Evolutionary conservation across 2,888 invertebrate genomes (phyloP).

Genomic region (Orthonevra nobilis): DNA sequence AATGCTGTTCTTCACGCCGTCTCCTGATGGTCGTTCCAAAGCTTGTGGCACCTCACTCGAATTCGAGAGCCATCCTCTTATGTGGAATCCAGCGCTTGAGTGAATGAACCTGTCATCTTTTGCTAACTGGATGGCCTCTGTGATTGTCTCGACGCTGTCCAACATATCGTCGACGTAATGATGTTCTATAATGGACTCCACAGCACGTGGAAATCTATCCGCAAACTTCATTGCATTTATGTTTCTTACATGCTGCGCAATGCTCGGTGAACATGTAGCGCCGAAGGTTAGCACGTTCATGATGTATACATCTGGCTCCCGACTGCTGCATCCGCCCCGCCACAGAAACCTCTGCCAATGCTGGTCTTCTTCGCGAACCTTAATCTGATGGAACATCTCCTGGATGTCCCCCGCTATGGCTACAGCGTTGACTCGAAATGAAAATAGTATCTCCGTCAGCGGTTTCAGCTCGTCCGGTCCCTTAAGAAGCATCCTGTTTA

Average conservation of each 20-base stretch:
- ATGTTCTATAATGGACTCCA: not conserved
- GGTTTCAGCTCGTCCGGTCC: not conserved
- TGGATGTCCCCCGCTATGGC: no score
- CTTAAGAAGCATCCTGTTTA: not conserved
- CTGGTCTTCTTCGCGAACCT: no score
- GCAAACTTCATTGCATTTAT: no score
- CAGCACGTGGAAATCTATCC: no score
- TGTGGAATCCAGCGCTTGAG: slow-evolving; percentile 41
- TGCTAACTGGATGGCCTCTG: slow-evolving; percentile 53
- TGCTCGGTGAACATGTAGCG: not conserved
- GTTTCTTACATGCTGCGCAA: not conserved
- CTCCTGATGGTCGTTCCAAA: not conserved
- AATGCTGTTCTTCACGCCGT: not conserved
- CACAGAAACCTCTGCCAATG: no score
- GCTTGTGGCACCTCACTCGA: slow-evolving; percentile 9
- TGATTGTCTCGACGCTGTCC: slow-evolving; percentile 43
- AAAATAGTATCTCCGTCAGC: not conserved
- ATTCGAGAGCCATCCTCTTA: slow-evolving; percentile 56
- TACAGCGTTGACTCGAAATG: no score
- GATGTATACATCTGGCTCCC: no score
- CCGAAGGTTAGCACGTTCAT: not conserved
- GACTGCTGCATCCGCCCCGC: no score
- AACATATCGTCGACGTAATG: slow-evolving; percentile 73
- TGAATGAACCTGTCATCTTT: slow-evolving; percentile 19
- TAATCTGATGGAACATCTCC: no score